phyloP scores from a whole-genome alignment of 2,113 vertebrate genomes.

The Rattus rattus region DNA sequence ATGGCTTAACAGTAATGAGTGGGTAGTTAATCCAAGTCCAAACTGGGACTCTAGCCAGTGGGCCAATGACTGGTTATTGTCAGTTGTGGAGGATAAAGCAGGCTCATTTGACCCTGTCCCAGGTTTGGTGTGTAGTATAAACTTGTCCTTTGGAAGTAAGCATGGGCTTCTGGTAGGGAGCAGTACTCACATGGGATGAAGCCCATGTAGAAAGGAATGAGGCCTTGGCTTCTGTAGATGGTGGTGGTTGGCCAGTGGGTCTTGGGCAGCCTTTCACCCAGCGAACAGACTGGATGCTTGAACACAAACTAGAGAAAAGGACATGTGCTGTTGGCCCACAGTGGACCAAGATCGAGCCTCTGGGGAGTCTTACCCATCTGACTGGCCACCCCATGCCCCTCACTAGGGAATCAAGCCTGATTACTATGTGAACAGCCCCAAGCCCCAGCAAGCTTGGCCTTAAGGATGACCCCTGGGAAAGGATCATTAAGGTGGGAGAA shows the following conservation, averaged over 20 bases:
- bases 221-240: conserved; percentile 82
- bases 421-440: neutral
- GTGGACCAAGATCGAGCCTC: neutral
- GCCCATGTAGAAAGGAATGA: conserved; percentile 83
- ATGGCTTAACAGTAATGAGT: too few species aligned
- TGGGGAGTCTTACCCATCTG: neutral
- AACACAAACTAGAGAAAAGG: conserved; percentile 74
- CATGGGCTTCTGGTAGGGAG: neutral
- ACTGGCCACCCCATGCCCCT: too few species aligned
- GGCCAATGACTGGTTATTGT: neutral
- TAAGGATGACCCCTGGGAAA: neutral
- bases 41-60: neutral
- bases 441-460: neutral
- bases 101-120: neutral
- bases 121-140: neutral
- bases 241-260: conserved; percentile 81
- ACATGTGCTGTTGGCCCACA: neutral
- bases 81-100: neutral
- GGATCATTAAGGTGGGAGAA: neutral
- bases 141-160: neutral
- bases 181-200: conserved; percentile 84
- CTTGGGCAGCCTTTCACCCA: conserved; percentile 76
- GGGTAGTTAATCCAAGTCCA: neutral
- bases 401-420: neutral
- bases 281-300: conserved; percentile 67